A percentile compares a stretch with the other conserved stretches of the same genome.
phyloP scores from a whole-genome alignment of 2,797 vertebrate species.

The Centropyge bicolor region DNA sequence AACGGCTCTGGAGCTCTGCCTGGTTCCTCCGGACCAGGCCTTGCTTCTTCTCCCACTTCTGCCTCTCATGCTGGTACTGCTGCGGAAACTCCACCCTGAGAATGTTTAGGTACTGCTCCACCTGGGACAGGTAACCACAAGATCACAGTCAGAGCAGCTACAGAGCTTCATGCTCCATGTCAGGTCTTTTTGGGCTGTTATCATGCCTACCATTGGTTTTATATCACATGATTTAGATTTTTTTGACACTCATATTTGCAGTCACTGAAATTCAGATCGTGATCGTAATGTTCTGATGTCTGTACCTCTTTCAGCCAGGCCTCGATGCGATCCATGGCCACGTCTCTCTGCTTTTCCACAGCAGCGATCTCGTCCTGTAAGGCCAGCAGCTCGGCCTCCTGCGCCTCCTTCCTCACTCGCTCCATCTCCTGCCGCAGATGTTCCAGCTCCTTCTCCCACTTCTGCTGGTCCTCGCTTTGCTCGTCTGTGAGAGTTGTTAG shows the following conservation, averaged over 20 bases:
- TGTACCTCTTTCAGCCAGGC: constrained; percentile 78
- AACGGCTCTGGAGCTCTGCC: constrained; percentile 71
- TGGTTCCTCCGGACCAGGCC: constrained; percentile 52
- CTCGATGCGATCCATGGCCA: constrained; percentile 68
- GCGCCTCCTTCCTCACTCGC: constrained; percentile 62
- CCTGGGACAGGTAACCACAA: constrained; percentile 35
- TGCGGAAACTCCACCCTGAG: constrained; percentile 73
- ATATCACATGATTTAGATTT: background rate
- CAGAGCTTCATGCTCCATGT: background rate
- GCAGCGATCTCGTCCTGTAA: constrained; percentile 73
- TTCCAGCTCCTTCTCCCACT: constrained; percentile 78
- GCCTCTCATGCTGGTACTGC: constrained; percentile 56
- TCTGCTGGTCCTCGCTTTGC: constrained; percentile 68
- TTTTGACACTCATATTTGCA: background rate
- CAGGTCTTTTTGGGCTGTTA: background rate
- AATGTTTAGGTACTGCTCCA: constrained; percentile 71
- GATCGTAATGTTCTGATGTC: background rate
- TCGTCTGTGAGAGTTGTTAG: constrained; percentile 65
- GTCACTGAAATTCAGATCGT: too few relatives aligned
- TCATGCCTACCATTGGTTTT: background rate
- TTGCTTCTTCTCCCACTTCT: constrained; percentile 80
- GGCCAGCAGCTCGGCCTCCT: constrained; percentile 68
- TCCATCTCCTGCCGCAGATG: constrained; percentile 77
- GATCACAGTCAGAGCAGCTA: background rate
- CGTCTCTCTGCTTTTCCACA: constrained; percentile 77